A percentile compares a stretch with the other conserved stretches of the same genome.
These are phyloP conservation scores for Neria commutata DNA, from an alignment of 2,888 invertebrate species.

Conservation along the genomic window DNA sequence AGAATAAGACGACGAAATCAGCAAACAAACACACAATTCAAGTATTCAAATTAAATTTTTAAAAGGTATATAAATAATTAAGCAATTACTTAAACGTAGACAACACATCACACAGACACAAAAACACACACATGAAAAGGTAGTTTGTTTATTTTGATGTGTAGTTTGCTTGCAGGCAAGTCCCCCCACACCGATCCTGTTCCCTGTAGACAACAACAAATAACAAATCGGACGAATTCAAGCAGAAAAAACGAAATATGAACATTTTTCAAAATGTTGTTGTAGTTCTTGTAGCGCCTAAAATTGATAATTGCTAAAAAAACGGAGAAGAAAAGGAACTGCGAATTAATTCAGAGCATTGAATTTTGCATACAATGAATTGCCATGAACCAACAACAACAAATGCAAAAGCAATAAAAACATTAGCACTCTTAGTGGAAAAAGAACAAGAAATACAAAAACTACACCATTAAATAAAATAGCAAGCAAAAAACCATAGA, in stretches of 20 bases:
- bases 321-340: background rate
- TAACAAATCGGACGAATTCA: slow-evolving; percentile 11
- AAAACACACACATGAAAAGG: background rate
- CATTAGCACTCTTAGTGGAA: slow-evolving; percentile 18
- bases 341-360: background rate
- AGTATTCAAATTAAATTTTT: background rate
- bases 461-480: too few relatives aligned
- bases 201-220: too few relatives aligned
- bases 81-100: slow-evolving; percentile 4
- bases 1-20: slow-evolving; percentile 21
- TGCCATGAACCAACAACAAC: too few relatives aligned
- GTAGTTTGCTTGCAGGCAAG: slow-evolving; percentile 4
- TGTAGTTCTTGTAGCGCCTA: too few relatives aligned
- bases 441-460: slow-evolving; percentile 14
- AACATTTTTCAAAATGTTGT: too few relatives aligned
- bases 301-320: too few relatives aligned
- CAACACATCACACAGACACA: slow-evolving; percentile 1
- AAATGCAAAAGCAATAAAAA: slow-evolving; percentile 6
- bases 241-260: background rate
- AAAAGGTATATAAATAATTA: slow-evolving; percentile 10
- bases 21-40: background rate
- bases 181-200: too few relatives aligned
- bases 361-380: too few relatives aligned
- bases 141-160: slow-evolving; percentile 16
- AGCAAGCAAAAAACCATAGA: background rate